Conservation (phyloP, 1,140 invertebrate species). For the Tetramorium parvispinum region DNA sequence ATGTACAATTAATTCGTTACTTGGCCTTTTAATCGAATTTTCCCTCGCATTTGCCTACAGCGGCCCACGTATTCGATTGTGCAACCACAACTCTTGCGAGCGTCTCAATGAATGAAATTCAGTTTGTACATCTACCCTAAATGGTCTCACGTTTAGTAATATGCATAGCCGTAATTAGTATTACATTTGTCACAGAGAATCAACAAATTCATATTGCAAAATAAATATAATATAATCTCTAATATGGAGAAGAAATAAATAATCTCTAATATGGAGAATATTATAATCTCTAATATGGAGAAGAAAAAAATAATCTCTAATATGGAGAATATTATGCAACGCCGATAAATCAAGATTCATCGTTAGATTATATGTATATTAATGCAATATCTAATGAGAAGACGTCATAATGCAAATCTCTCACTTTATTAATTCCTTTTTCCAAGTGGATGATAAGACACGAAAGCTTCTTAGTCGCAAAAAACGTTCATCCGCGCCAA, state of each 20-base stretch:
- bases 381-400: neutral
- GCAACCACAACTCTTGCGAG: neutral
- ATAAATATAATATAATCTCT: neutral
- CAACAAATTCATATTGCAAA: neutral
- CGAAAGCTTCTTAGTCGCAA: neutral
- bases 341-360: neutral
- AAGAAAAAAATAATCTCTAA: too few relatives aligned
- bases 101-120: conserved; percentile 3
- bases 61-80: neutral
- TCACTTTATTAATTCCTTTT: neutral
- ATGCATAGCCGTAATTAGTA: neutral
- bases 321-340: neutral
- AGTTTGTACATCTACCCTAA: neutral
- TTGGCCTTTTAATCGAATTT: conserved; percentile 73
- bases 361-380: neutral
- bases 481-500: neutral
- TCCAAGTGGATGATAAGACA: neutral
- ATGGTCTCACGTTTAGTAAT: neutral
- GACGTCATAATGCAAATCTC: conserved; percentile 10
- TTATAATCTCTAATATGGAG: neutral
- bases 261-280: neutral
- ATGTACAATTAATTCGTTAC: conserved; percentile 73
- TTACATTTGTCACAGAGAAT: neutral
- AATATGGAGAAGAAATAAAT: neutral
- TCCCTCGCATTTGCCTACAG: neutral